A percentile compares a stretch with the other conserved stretches of the same genome.
These are phyloP conservation scores for Sprattus sprattus DNA, from an alignment of 2,113 vertebrate genomes.

Conservation along the genomic window DNA sequence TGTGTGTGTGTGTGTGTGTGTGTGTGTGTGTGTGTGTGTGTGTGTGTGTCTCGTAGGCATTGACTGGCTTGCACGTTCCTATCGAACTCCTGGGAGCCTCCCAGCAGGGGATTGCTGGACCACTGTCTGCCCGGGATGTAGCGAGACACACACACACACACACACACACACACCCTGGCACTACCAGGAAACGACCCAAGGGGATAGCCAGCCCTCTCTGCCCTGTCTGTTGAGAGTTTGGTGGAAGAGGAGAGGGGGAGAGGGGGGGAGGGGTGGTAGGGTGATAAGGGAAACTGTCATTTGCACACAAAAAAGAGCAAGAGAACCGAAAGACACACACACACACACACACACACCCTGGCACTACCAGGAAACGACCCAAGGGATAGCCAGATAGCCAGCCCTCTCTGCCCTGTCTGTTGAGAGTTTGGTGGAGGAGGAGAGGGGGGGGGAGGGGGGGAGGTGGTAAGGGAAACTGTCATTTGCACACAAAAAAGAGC, in stretches of 20 bases:
- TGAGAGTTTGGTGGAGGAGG: background rate
- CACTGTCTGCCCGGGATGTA: conserved; percentile 17
- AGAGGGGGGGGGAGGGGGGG: background rate
- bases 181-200: conserved; percentile 30
- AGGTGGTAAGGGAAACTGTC: background rate
- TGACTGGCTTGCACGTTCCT: conserved; percentile 39
- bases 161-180: background rate
- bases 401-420: background rate
- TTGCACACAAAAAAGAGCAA: background rate
- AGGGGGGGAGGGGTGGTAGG: background rate
- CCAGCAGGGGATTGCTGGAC: conserved; percentile 32
- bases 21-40: background rate
- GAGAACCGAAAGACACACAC: background rate
- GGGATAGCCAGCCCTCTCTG: background rate
- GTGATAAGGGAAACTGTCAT: background rate
- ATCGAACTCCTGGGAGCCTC: conserved; percentile 46
- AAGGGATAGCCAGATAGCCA: background rate
- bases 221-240: background rate
- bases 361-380: conserved; percentile 29
- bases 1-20: too few species aligned
- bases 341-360: background rate
- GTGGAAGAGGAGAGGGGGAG: background rate
- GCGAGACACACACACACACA: background rate
- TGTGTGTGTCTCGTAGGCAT: conserved; percentile 31
- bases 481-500: background rate